Percentiles rank a stretch among this genome's conserved stretches.
phyloP scores from a whole-genome alignment of 2,888 invertebrate genomes.

The Drosophila mettleri region DNA sequence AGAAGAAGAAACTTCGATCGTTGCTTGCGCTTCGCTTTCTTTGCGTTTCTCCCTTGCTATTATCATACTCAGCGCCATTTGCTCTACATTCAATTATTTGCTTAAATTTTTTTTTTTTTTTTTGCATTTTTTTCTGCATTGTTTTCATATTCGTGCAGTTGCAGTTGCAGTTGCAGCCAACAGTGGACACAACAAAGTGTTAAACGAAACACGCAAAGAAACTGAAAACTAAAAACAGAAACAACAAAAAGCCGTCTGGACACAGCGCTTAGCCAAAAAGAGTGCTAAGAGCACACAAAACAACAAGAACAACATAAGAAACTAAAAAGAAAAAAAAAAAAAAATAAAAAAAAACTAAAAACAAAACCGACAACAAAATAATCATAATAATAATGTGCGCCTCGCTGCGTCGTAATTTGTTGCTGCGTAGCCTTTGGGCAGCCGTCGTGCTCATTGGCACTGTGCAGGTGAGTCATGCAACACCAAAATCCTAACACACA shows the following conservation, averaged over 20 bases:
- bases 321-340: not conserved
- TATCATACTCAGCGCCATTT: conserved; percentile 8
- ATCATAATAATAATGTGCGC: conserved; percentile 58
- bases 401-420: conserved; percentile 76
- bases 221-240: too few species aligned
- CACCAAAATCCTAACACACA: conserved; percentile 21
- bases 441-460: conserved; percentile 68
- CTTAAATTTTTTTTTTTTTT: not conserved
- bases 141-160: conserved; percentile 16
- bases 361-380: not conserved
- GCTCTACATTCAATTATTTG: not conserved
- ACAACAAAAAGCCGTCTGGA: conserved; percentile 15
- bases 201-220: conserved; percentile 13
- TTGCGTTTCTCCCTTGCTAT: conserved; percentile 1
- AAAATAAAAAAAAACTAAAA: not conserved
- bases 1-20: not conserved
- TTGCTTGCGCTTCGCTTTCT: not conserved
- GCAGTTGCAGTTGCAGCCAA: conserved; percentile 42
- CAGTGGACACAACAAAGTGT: conserved; percentile 38
- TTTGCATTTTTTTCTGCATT: not conserved
- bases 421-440: conserved; percentile 76
- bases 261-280: conserved; percentile 38
- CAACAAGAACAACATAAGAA: not conserved
- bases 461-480: conserved; percentile 75
- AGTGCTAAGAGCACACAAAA: too few species aligned